phyloP scores from a whole-genome alignment of 2,888 invertebrate species.

The Cynaeus angustus region DNA sequence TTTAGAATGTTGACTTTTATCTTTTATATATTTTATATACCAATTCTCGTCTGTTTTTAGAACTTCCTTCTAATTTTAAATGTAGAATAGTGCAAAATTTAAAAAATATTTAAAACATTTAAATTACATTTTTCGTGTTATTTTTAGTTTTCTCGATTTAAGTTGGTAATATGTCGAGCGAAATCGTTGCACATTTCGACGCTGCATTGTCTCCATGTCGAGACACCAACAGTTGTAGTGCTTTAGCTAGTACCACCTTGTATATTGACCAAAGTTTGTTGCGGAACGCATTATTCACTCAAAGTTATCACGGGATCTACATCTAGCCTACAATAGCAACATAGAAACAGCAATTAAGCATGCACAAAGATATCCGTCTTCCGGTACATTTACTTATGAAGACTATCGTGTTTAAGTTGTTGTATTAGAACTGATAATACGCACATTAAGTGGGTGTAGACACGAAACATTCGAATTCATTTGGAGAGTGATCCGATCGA shows the following conservation, averaged over 20 bases:
- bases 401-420: slow-evolving; percentile 67
- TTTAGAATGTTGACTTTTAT: too few species aligned
- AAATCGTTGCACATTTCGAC: too few species aligned
- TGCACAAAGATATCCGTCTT: slow-evolving; percentile 71
- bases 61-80: too few species aligned
- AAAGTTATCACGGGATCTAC: slow-evolving; percentile 63
- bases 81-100: too few species aligned
- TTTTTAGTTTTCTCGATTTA: too few species aligned
- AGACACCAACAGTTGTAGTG: too few species aligned
- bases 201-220: slow-evolving; percentile 10
- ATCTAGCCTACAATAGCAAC: slow-evolving; percentile 63
- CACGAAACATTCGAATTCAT: slow-evolving; percentile 57
- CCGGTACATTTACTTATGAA: slow-evolving; percentile 69
- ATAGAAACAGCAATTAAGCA: slow-evolving; percentile 69
- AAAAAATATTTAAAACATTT: too few species aligned
- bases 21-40: too few species aligned
- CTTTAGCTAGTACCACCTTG: slow-evolving; percentile 50
- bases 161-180: too few species aligned
- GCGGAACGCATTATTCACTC: slow-evolving; percentile 64
- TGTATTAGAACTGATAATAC: slow-evolving; percentile 64
- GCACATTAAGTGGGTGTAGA: slow-evolving; percentile 61
- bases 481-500: too few species aligned
- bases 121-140: too few species aligned
- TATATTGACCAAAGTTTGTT: slow-evolving; percentile 63
- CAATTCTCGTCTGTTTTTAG: too few species aligned